Conservation (phyloP, 2,888 invertebrate genomes). For the Pheosia tremula region DNA sequence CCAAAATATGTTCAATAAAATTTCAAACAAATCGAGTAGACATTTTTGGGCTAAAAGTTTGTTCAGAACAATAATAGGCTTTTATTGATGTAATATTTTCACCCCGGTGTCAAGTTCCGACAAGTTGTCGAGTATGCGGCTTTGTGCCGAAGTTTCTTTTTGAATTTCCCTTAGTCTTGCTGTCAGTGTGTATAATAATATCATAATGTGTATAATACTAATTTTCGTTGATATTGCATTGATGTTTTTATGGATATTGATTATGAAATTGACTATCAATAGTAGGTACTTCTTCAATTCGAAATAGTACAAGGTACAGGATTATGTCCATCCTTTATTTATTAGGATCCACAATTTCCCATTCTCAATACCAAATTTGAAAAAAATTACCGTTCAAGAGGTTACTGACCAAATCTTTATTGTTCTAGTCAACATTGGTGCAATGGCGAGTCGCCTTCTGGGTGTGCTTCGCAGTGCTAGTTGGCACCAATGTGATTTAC, state of each 20-base stretch:
- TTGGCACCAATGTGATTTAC: slow-evolving; percentile 87
- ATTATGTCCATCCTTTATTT: too few species aligned
- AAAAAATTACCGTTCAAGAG: too few species aligned
- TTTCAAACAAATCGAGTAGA: not conserved
- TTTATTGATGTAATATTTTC: slow-evolving; percentile 34
- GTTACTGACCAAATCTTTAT: slow-evolving; percentile 4
- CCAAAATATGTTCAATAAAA: not conserved
- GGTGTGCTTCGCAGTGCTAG: slow-evolving; percentile 87
- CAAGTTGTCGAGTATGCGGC: slow-evolving; percentile 28
- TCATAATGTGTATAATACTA: not conserved
- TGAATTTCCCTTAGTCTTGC: slow-evolving; percentile 13
- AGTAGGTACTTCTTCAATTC: too few species aligned
- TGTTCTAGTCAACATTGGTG: slow-evolving; percentile 82
- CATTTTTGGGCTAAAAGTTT: slow-evolving; percentile 22
- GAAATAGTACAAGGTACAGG: too few species aligned
- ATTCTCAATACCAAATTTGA: too few species aligned
- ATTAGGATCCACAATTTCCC: not conserved
- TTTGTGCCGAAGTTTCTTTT: slow-evolving; percentile 21
- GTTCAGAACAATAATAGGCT: slow-evolving; percentile 30
- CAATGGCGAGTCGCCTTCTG: slow-evolving; percentile 91
- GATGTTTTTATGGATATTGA: too few species aligned
- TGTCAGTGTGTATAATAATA: slow-evolving; percentile 5
- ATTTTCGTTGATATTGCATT: too few species aligned
- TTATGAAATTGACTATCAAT: too few species aligned
- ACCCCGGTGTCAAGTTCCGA: slow-evolving; percentile 35